phyloP scores from a whole-genome alignment of 2,797 vertebrate genomes.

The Sylvia borin region DNA sequence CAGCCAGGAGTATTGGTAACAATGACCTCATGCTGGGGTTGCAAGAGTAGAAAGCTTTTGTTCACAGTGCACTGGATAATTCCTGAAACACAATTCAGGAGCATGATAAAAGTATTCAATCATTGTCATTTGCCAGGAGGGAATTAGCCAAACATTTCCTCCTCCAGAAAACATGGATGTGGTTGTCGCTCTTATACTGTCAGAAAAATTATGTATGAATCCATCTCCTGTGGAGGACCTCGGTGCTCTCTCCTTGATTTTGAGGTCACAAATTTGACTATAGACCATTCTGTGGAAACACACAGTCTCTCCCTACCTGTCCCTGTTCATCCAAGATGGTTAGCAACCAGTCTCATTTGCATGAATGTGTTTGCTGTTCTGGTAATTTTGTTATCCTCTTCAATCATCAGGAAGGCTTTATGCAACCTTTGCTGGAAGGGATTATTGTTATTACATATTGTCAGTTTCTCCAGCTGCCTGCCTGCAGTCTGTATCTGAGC shows the following conservation, averaged over 20 bases:
- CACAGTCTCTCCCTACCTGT: neutral
- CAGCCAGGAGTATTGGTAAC: neutral
- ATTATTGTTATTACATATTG: neutral
- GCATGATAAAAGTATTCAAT: neutral
- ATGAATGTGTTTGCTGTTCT: neutral
- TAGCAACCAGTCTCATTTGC: neutral
- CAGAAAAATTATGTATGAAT: neutral
- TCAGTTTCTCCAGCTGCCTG: neutral
- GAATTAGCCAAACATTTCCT: neutral
- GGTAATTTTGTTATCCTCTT: constrained; percentile 10
- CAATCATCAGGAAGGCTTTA: neutral
- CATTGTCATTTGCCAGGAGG: neutral
- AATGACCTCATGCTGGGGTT: neutral
- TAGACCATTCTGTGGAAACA: neutral
- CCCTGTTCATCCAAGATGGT: neutral
- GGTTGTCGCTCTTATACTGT: neutral
- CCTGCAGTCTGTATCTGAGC: neutral
- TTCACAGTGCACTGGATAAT: neutral
- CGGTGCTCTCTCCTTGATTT: neutral
- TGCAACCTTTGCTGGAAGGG: neutral
- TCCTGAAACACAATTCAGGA: neutral
- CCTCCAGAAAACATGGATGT: neutral
- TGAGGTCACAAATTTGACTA: neutral
- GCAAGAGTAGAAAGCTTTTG: neutral
- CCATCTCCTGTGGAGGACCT: neutral